Base-by-base conservation (phyloP, 1,140 invertebrate species). In the Drosophila rhopaloa region DNA sequence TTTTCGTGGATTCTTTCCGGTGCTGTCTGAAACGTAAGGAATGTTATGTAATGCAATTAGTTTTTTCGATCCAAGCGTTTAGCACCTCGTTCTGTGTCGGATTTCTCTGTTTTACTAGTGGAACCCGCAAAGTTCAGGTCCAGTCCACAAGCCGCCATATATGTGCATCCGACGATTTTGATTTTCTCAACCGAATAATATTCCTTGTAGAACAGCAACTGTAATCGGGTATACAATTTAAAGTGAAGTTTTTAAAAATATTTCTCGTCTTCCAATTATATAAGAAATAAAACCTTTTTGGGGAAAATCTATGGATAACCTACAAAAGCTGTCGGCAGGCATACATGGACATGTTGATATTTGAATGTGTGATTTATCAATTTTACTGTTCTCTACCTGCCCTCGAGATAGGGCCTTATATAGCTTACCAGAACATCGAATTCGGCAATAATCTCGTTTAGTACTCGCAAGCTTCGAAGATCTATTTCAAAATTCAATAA, bases 61-160 rank as follows among this genome's bases (percentile, higher is more conserved):
- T 3, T n/a, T n/a, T 11, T 6, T n/a, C 4, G 7, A 9, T 1
- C 9, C 5, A 7, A 32, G 0, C 1, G 14, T 4, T 14, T 29
- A 60, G 55, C 43, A 29, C 10, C 11, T 1, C 11, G 0, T 2
- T 2, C 2, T 2, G 16, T 5, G 0, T 9, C 2, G 2, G 1
- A 5, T 8, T 16, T 14, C 11, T 24, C 1, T 13, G 55, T 47
- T 14, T 10, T 44, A 32, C 65, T 76, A 1, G 62, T 32, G 29
- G 29, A 5, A 6, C 41, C 48, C 0, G 53, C 65, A 14, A 76
- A 72, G 8, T 14, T 51, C 0, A 88, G 0, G 79, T 97, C 95
- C 27, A 98, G 93, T 2, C 98, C 98, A 91, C 97, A 97, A 0
- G 97, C 98, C 7, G 97, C 97, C 97, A 98, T 98, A 85, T 98